A percentile compares a stretch with the other conserved stretches of the same genome.
phyloP scores from a whole-genome alignment of 2,113 vertebrate species.

The Sapayoa aenigma region DNA sequence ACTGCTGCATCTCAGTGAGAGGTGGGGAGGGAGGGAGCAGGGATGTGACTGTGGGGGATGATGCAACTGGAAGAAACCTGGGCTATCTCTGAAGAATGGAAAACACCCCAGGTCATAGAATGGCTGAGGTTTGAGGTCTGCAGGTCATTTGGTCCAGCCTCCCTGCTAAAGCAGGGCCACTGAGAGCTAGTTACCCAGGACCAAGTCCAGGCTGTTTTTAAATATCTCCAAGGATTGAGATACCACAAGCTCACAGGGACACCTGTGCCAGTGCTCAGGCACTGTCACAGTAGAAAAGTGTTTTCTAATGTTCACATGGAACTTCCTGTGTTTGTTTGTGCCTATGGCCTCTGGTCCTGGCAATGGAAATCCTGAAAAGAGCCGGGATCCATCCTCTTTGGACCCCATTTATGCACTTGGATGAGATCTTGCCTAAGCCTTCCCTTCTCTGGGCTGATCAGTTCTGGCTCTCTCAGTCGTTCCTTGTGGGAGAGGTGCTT shows the following conservation, averaged over 20 bases:
- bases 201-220: background rate
- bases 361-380: background rate
- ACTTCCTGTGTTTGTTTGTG: background rate
- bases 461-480: background rate
- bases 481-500: background rate
- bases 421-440: background rate
- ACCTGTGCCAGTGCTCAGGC: too few species aligned
- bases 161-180: background rate
- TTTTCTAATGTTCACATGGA: background rate
- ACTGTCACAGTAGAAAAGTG: background rate
- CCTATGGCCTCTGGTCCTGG: too few species aligned
- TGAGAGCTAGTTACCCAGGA: background rate
- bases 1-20: background rate
- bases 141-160: background rate
- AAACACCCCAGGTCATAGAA: background rate
- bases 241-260: background rate
- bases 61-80: background rate
- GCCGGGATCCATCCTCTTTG: background rate
- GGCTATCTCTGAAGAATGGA: background rate
- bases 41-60: background rate
- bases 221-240: background rate
- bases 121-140: background rate
- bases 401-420: background rate
- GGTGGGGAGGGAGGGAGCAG: background rate
- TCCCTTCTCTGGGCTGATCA: background rate